A percentile compares a stretch with the other conserved stretches of the same genome.
phyloP scores from a whole-genome alignment of 2,113 vertebrate species.

The Paralichthys olivaceus region DNA sequence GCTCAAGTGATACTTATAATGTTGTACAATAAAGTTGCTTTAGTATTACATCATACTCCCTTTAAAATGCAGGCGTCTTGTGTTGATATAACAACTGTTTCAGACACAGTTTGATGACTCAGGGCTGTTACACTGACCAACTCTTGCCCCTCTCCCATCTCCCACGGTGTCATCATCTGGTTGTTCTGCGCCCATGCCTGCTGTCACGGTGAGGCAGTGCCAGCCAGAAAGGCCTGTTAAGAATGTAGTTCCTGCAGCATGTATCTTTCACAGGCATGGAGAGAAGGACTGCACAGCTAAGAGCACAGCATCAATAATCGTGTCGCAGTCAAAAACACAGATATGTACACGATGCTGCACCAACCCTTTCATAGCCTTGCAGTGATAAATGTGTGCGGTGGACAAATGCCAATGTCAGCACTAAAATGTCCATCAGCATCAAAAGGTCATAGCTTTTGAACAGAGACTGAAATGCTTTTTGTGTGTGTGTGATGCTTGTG shows the following conservation, averaged over 20 bases:
- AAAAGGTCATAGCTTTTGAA: slow-evolving; percentile 14
- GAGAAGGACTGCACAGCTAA: slow-evolving; percentile 21
- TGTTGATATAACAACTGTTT: slow-evolving; percentile 39
- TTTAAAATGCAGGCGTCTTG: slow-evolving; percentile 3
- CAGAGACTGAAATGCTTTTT: not conserved
- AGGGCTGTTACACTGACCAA: slow-evolving; percentile 38
- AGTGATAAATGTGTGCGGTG: not conserved
- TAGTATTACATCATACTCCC: not conserved
- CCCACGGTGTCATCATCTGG: slow-evolving; percentile 69
- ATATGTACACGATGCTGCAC: slow-evolving; percentile 7
- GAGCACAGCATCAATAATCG: slow-evolving; percentile 9
- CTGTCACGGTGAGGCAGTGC: slow-evolving; percentile 54
- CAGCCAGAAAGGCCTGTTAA: slow-evolving; percentile 47
- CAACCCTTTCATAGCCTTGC: not conserved
- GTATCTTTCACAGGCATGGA: slow-evolving; percentile 40
- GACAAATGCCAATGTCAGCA: not conserved
- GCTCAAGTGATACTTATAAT: too few species aligned
- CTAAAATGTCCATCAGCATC: not conserved
- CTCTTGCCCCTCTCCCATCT: slow-evolving; percentile 50
- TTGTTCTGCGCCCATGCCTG: slow-evolving; percentile 52
- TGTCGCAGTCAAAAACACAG: slow-evolving; percentile 1
- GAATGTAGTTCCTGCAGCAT: slow-evolving; percentile 38
- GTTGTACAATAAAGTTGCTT: not conserved
- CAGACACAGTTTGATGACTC: slow-evolving; percentile 50
- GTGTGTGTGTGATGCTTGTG: not conserved